A percentile compares a stretch with the other conserved stretches of the same genome.
Evolutionary conservation across 2,797 vertebrate species (phyloP).

Genomic region (Sebastes oblongus): DNA sequence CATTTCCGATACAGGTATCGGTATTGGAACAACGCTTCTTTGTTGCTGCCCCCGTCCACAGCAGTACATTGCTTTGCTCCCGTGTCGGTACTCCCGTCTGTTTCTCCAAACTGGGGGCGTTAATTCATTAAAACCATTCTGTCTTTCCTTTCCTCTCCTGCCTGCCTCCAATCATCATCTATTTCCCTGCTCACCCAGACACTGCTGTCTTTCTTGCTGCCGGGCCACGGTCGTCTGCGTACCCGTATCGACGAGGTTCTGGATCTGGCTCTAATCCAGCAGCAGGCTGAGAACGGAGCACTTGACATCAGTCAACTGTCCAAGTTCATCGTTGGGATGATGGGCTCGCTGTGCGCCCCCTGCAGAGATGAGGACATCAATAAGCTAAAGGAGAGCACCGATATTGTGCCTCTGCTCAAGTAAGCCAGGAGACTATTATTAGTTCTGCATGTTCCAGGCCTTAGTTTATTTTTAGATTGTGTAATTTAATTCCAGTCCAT

Average conservation of each 20-base stretch:
- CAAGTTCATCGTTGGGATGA: slow-evolving; percentile 91
- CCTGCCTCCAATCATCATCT: neutral
- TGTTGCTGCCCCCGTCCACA: too few species aligned
- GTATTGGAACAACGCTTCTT: too few species aligned
- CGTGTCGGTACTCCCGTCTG: too few species aligned
- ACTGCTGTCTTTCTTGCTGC: slow-evolving; percentile 91
- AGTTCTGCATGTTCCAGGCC: neutral
- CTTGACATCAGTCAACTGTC: slow-evolving; percentile 90
- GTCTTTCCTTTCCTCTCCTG: neutral
- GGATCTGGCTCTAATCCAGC: slow-evolving; percentile 93
- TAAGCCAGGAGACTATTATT: slow-evolving; percentile 59
- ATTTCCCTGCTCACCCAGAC: slow-evolving; percentile 72
- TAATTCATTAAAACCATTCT: neutral
- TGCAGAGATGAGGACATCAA: slow-evolving; percentile 90
- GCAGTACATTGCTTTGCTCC: too few species aligned
- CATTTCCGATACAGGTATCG: too few species aligned
- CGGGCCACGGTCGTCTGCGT: slow-evolving; percentile 87
- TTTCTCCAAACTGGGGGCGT: too few species aligned
- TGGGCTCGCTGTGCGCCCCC: slow-evolving; percentile 94
- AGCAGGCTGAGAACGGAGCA: slow-evolving; percentile 92
- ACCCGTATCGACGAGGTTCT: slow-evolving; percentile 90
- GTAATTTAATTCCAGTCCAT: slow-evolving; percentile 19
- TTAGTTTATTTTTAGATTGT: slow-evolving; percentile 27
- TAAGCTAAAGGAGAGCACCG: slow-evolving; percentile 87
- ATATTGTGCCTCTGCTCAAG: slow-evolving; percentile 92